These are phyloP conservation scores for Philaenus spumarius DNA, from an alignment of 1,140 invertebrate genomes.

Conservation along the genomic window DNA sequence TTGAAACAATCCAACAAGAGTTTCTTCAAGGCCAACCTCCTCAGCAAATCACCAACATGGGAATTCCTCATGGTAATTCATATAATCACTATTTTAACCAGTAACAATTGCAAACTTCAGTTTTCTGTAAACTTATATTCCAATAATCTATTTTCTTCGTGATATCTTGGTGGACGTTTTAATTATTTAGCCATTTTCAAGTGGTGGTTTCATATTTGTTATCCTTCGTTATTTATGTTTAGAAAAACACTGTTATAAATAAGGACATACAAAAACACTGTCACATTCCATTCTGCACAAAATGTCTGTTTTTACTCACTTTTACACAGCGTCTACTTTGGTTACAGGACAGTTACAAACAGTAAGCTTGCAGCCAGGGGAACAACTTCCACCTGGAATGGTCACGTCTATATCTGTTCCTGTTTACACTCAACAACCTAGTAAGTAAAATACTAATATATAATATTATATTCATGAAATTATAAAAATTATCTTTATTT, in stretches of 20 bases:
- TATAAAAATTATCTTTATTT: too few species aligned
- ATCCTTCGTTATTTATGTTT: too few species aligned
- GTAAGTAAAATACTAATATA: too few species aligned
- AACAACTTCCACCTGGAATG: not conserved
- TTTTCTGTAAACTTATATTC: not conserved
- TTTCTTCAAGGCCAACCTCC: slow-evolving; percentile 41
- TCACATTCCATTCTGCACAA: too few species aligned
- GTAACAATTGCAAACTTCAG: not conserved
- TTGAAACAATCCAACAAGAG: slow-evolving; percentile 73
- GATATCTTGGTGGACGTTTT: too few species aligned
- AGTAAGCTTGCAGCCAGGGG: not conserved
- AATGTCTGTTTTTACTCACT: too few species aligned
- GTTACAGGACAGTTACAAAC: not conserved
- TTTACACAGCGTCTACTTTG: too few species aligned
- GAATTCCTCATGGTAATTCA: not conserved
- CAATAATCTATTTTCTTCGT: not conserved
- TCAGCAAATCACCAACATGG: slow-evolving; percentile 4
- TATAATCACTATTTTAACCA: not conserved
- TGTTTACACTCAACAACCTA: slow-evolving; percentile 6
- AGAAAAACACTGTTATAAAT: too few species aligned
- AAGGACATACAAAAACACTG: too few species aligned
- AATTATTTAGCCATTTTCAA: too few species aligned
- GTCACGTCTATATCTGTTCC: not conserved
- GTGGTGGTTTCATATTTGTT: too few species aligned
- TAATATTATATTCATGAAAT: too few species aligned